Evolutionary conservation across 2,888 invertebrate genomes (phyloP).

Genomic region (Hetaerina titia): DNA sequence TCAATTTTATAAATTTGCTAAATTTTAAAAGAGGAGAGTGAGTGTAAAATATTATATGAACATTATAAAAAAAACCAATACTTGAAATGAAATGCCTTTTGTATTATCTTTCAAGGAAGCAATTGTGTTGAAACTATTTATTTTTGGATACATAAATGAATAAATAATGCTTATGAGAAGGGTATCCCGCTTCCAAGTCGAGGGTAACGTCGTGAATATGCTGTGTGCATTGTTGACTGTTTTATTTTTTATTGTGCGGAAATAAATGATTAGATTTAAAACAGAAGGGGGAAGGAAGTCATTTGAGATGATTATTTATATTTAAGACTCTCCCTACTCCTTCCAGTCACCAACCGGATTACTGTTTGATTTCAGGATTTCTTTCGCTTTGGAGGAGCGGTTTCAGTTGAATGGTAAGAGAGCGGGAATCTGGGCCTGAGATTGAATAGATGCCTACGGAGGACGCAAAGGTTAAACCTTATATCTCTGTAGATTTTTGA

Average conservation of each 20-base stretch:
- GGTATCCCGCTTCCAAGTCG: slow-evolving; percentile 31
- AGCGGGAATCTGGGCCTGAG: no score
- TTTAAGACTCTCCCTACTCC: not conserved
- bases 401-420: not conserved
- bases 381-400: not conserved
- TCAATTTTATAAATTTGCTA: slow-evolving; percentile 46
- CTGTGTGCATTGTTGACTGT: slow-evolving; percentile 63
- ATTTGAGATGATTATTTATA: not conserved
- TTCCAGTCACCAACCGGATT: not conserved
- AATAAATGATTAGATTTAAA: slow-evolving; percentile 56
- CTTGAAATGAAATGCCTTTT: not conserved
- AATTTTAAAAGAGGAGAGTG: slow-evolving; percentile 41
- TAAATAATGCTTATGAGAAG: slow-evolving; percentile 37
- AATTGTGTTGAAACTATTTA: slow-evolving; percentile 52
- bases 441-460: no score
- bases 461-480: no score
- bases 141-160: slow-evolving; percentile 39
- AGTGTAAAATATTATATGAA: slow-evolving; percentile 52
- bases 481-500: no score
- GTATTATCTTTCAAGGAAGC: slow-evolving; percentile 56
- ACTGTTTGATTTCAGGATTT: not conserved
- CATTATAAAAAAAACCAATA: not conserved
- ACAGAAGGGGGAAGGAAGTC: slow-evolving; percentile 26
- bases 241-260: slow-evolving; percentile 65
- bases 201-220: slow-evolving; percentile 47